Conservation (phyloP, 92 coral and sea anemone genomes). For the Actinostola sp. region DNA sequence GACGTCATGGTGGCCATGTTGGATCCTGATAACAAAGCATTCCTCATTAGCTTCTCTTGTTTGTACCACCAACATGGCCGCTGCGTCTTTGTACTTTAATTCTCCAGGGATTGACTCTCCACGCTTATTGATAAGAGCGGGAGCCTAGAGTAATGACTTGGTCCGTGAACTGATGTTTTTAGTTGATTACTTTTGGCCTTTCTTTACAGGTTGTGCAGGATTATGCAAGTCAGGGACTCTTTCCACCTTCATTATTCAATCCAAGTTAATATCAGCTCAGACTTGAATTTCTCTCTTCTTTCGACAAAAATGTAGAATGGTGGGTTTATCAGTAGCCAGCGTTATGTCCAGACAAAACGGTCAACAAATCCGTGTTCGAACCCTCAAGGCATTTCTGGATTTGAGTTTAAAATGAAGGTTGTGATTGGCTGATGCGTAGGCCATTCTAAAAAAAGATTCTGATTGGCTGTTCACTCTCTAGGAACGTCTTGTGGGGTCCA, state of each 20-base stretch:
- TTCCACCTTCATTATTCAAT: slow-evolving; percentile 57
- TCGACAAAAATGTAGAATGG: not conserved
- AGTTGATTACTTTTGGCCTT: not conserved
- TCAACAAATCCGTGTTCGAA: no score
- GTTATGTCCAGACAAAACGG: not conserved
- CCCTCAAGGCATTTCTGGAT: no score
- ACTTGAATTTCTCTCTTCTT: not conserved
- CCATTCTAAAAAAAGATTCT: not conserved
- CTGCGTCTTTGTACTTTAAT: no score
- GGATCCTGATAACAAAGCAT: no score
- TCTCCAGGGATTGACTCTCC: no score
- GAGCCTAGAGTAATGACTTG: no score
- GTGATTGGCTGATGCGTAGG: not conserved
- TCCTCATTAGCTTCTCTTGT: no score
- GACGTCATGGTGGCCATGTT: no score
- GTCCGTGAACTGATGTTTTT: not conserved
- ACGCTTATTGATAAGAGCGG: no score
- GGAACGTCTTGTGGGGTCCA: no score
- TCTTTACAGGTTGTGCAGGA: slow-evolving; percentile 60
- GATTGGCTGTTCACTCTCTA: not conserved
- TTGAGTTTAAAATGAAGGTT: not conserved
- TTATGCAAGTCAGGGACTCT: slow-evolving; percentile 52
- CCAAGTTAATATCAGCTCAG: slow-evolving; percentile 22
- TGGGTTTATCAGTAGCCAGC: slow-evolving; percentile 5
- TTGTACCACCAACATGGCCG: no score